phyloP scores from a whole-genome alignment of 2,797 vertebrate genomes.

The Sebastes minor region DNA sequence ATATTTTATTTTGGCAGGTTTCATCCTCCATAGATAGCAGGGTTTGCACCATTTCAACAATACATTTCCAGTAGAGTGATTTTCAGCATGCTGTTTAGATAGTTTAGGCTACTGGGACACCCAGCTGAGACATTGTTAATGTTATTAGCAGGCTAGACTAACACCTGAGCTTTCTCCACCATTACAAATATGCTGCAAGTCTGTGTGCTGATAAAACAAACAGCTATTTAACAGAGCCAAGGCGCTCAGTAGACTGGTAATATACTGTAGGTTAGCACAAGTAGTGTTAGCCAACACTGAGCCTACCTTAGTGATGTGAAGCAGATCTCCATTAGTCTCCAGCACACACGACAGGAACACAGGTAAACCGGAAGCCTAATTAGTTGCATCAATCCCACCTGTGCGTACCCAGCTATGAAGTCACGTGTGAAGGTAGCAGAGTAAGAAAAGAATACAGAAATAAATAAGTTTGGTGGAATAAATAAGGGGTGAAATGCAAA shows the following conservation, averaged over 20 bases:
- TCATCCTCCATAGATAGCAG: too few relatives aligned
- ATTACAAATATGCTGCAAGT: neutral
- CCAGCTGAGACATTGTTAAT: neutral
- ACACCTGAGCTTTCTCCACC: neutral
- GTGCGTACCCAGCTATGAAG: neutral
- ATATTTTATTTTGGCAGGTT: too few relatives aligned
- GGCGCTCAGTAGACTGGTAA: neutral
- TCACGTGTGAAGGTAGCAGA: neutral
- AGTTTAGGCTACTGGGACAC: neutral
- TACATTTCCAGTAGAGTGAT: too few relatives aligned
- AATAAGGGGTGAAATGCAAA: too few relatives aligned
- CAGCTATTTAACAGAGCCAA: accelerated
- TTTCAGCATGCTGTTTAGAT: too few relatives aligned
- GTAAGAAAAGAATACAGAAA: too few relatives aligned
- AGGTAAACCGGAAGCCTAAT: neutral
- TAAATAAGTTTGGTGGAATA: too few relatives aligned
- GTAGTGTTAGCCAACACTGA: neutral
- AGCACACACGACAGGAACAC: neutral
- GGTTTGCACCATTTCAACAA: too few relatives aligned
- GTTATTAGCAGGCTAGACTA: neutral
- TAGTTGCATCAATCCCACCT: neutral
- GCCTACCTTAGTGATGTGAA: neutral
- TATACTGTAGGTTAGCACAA: neutral
- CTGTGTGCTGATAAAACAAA: neutral
- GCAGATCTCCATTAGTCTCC: neutral